Evolutionary conservation across 2,888 invertebrate genomes (phyloP).

Genomic region (Gortyna flavago): DNA sequence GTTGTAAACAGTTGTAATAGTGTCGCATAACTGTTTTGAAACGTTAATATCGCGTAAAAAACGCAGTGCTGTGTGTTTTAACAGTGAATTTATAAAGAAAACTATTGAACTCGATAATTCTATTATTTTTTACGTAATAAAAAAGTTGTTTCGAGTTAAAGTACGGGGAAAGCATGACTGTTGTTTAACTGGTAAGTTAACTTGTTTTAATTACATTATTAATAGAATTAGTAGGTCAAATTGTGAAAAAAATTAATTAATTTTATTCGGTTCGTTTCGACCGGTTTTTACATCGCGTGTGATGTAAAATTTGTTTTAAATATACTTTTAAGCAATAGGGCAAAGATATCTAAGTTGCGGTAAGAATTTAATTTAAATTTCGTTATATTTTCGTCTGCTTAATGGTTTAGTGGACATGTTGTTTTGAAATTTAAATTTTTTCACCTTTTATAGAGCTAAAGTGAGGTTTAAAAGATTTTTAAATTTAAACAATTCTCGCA

Average conservation of each 20-base stretch:
- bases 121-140: conserved; percentile 66
- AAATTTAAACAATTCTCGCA: not conserved
- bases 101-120: conserved; percentile 17
- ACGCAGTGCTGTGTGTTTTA: conserved; percentile 50
- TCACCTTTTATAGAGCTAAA: not conserved
- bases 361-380: not conserved
- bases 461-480: not conserved
- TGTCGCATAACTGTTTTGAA: conserved; percentile 60
- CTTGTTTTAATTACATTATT: conserved; percentile 44
- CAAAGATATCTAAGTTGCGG: not conserved
- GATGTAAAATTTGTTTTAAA: conserved; percentile 22
- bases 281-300: conserved; percentile 11
- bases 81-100: conserved; percentile 40
- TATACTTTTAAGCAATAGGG: not conserved
- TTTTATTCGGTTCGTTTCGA: not conserved
- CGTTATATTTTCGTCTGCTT: not conserved
- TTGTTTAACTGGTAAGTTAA: conserved; percentile 67
- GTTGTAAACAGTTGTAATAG: conserved; percentile 55
- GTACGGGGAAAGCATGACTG: conserved; percentile 55
- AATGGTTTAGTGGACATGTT: not conserved
- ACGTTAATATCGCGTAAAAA: conserved; percentile 42
- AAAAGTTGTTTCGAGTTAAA: conserved; percentile 16
- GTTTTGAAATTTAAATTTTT: not conserved
- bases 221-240: conserved; percentile 43
- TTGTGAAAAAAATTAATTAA: not conserved